These are phyloP conservation scores for Acrobasis suavella DNA, from an alignment of 2,888 invertebrate species.

Conservation along the genomic window DNA sequence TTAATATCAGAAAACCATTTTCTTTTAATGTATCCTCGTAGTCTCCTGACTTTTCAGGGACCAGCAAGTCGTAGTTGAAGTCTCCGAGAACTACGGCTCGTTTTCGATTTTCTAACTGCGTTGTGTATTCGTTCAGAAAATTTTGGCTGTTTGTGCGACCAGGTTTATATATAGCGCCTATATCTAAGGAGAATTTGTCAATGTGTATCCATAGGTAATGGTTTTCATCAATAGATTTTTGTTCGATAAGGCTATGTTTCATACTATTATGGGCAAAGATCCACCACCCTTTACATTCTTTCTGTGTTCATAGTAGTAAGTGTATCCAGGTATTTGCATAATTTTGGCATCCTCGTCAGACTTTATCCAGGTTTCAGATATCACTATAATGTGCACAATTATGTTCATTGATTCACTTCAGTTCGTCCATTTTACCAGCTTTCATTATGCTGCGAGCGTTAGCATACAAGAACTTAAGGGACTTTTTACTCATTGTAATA, in stretches of 20 bases:
- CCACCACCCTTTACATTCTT: slow-evolving; percentile 19
- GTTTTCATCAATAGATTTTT: slow-evolving; percentile 16
- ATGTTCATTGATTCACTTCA: background rate
- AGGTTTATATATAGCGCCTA: slow-evolving; percentile 25
- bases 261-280: slow-evolving; percentile 22
- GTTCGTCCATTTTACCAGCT: background rate
- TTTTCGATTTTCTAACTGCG: slow-evolving; percentile 19
- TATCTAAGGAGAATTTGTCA: slow-evolving; percentile 23
- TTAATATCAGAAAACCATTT: slow-evolving; percentile 28
- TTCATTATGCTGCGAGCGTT: background rate
- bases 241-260: slow-evolving; percentile 10
- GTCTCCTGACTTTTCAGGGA: slow-evolving; percentile 3
- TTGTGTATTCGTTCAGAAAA: slow-evolving; percentile 15
- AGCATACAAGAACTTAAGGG: background rate
- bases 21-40: slow-evolving; percentile 21
- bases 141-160: background rate
- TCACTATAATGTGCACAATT: slow-evolving; percentile 14
- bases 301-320: slow-evolving; percentile 21
- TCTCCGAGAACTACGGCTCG: slow-evolving; percentile 20
- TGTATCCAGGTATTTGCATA: slow-evolving; percentile 3
- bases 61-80: background rate
- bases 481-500: background rate
- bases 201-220: slow-evolving; percentile 25
- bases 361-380: slow-evolving; percentile 26
- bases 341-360: background rate